A percentile compares a stretch with the other conserved stretches of the same genome.
phyloP scores from a whole-genome alignment of 1,140 invertebrate species.

The Drosophila leontia region DNA sequence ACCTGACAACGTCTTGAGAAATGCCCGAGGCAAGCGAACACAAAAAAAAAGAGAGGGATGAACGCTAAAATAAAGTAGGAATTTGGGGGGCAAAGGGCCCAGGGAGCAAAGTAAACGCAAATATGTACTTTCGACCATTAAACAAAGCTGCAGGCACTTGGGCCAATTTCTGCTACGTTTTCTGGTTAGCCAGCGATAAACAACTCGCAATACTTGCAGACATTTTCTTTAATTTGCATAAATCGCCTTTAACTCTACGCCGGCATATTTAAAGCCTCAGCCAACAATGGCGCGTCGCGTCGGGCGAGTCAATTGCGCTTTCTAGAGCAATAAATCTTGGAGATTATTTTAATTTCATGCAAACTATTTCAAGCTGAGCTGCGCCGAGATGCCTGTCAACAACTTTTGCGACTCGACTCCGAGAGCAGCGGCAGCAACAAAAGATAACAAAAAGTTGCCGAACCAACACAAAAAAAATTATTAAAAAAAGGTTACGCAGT shows the following conservation, averaged over 20 bases:
- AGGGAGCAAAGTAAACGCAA: slow-evolving; percentile 61
- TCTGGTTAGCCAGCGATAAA: slow-evolving; percentile 32
- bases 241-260: slow-evolving; percentile 24
- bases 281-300: slow-evolving; percentile 8
- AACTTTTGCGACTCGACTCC: slow-evolving; percentile 59
- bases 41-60: neutral
- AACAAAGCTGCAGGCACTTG: slow-evolving; percentile 59
- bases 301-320: slow-evolving; percentile 56
- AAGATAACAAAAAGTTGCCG: slow-evolving; percentile 66
- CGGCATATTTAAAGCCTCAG: slow-evolving; percentile 48
- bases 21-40: slow-evolving; percentile 33
- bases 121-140: slow-evolving; percentile 69
- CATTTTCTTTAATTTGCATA: slow-evolving; percentile 42
- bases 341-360: slow-evolving; percentile 83
- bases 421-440: slow-evolving; percentile 55
- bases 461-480: slow-evolving; percentile 24
- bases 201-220: slow-evolving; percentile 23
- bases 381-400: slow-evolving; percentile 72
- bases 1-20: slow-evolving; percentile 65
- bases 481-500: slow-evolving; percentile 18
- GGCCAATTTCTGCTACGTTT: slow-evolving; percentile 54
- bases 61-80: slow-evolving; percentile 11
- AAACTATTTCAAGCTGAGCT: slow-evolving; percentile 74
- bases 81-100: neutral
- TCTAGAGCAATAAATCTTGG: slow-evolving; percentile 75